Percentiles rank a stretch among this genome's conserved stretches.
These are phyloP conservation scores for Himalopsyche anomala DNA, from an alignment of 2,888 invertebrate genomes.

Conservation along the genomic window DNA sequence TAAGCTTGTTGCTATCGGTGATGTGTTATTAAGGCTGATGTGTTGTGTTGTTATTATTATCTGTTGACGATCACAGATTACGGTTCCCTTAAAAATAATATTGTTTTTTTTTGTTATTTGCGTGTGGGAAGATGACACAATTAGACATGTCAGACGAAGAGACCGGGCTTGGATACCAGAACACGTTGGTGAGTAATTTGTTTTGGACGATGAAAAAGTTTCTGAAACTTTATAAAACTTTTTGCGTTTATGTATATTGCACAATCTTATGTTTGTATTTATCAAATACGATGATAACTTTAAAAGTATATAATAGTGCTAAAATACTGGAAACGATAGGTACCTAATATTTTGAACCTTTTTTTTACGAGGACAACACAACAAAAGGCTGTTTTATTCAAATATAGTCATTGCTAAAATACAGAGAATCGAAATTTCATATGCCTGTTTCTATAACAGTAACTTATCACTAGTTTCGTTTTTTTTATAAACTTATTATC, in stretches of 20 bases:
- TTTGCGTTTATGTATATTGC: not conserved
- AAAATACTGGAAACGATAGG: too few relatives aligned
- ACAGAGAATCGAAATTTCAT: too few relatives aligned
- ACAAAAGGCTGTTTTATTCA: too few relatives aligned
- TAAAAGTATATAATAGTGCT: too few relatives aligned
- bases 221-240: conserved; percentile 38
- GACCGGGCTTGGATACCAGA: conserved; percentile 83
- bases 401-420: too few relatives aligned
- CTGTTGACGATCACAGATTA: conserved; percentile 7
- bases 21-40: conserved; percentile 6
- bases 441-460: too few relatives aligned
- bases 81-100: conserved; percentile 9
- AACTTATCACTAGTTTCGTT: too few relatives aligned
- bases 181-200: conserved; percentile 80
- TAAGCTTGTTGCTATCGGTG: not conserved
- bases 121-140: conserved; percentile 55
- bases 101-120: conserved; percentile 41
- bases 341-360: too few relatives aligned
- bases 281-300: not conserved
- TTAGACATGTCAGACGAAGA: conserved; percentile 77
- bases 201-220: conserved; percentile 51
- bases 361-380: too few relatives aligned
- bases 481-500: too few relatives aligned
- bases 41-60: conserved; percentile 52
- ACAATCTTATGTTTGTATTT: not conserved